Conservation (phyloP, 2,888 invertebrate species). For the Tinea semifulvella region DNA sequence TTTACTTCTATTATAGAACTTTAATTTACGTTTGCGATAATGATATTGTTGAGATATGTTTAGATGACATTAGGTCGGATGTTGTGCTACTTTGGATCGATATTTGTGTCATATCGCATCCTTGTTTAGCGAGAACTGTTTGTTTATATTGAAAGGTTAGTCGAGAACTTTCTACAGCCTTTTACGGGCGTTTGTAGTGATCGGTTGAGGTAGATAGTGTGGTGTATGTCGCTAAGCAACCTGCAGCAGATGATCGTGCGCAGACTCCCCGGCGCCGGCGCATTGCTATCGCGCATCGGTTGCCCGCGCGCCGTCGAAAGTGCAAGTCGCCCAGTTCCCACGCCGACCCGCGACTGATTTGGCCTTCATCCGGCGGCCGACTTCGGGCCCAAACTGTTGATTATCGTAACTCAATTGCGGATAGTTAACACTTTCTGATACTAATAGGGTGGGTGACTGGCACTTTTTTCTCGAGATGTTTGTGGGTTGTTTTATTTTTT, state of each 20-base stretch:
- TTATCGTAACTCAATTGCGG: constrained; percentile 35
- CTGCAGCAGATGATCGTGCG: constrained; percentile 9
- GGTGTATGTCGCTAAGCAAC: not conserved
- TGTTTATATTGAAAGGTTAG: constrained; percentile 11
- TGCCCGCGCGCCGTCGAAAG: constrained; percentile 50
- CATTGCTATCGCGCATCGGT: constrained; percentile 34
- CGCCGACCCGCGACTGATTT: constrained; percentile 25
- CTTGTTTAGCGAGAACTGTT: not conserved
- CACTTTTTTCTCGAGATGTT: not conserved
- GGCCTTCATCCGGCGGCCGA: constrained; percentile 25
- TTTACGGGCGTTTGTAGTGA: constrained; percentile 8
- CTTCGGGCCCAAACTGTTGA: constrained; percentile 35
- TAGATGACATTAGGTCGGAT: not conserved
- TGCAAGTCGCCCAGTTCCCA: constrained; percentile 61
- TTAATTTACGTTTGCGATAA: not conserved
- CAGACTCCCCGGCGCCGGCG: constrained; percentile 33
- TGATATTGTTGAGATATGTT: constrained; percentile 3
- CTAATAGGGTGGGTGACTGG: constrained; percentile 13
- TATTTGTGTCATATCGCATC: constrained; percentile 2
- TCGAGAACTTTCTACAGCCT: constrained; percentile 8
- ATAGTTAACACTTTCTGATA: constrained; percentile 47
- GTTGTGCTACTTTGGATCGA: not conserved
- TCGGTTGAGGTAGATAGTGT: constrained; percentile 6
- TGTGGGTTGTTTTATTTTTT: not conserved
- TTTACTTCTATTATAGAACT: constrained; percentile 5